Base-by-base conservation (phyloP, 2,888 invertebrate species). In the Volucella inanis region DNA sequence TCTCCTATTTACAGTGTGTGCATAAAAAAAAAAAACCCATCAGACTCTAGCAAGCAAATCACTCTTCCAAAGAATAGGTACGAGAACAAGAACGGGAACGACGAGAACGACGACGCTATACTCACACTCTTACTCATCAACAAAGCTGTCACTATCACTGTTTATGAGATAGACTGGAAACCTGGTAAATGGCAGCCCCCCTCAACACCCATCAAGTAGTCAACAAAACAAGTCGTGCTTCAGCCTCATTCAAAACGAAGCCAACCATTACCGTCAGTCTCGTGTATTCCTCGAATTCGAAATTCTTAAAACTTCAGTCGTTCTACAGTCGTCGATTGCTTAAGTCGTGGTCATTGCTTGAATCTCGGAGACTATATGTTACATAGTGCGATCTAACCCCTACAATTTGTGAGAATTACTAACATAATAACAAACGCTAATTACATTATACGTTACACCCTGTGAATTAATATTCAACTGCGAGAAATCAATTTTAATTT, bases 141-240 rank as follows among this genome's bases (percentile, higher is more conserved):
- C n/a, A 9, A 9, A n/a, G 14, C 45, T 14, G 15, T 31, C 15
- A n/a, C 12, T 31, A 12, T 4, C 12, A 43, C n/a, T 0, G 12
- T 18, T 4, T 31, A 6, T 31, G 31, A 31, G 10, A 52, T 22
- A 22, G 59, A 41, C 61, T 59, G 50, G 43, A 65, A 82, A 55
- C 70, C 64, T 52, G 50, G 64, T 57, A 38, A 31, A 62, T 31
- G 31, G 31, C 6, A 31, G 14, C 31, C 18, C 52, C 47, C 61
- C 31, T 45, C 14, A 18, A 6, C 18, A 50, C 39, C 54, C 15
- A 59, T 18, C 31, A 65, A 80, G 70, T 65, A 68, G 64, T 59
- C 80, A 31, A 54, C 74, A 64, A 68, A 74, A 74, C 79, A 84
- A 85, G 81, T 85, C 85, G 62, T 72, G 49, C 76, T 85, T 85